Evolutionary conservation across 2,888 invertebrate genomes (phyloP), one percentile per base, ranked within the genome.

Genomic region (Orthosia incerta): DNA sequence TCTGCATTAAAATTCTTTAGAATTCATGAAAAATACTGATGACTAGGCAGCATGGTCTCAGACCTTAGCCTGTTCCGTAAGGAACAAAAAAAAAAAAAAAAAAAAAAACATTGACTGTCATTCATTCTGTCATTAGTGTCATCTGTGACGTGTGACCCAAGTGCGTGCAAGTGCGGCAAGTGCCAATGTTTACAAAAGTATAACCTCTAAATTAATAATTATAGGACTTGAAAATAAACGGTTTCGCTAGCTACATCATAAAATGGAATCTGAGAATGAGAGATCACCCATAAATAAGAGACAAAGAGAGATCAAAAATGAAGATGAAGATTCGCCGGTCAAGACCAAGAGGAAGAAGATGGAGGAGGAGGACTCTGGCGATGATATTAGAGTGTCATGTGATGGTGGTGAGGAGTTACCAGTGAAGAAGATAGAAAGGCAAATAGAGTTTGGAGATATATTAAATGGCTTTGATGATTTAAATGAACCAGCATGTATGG

Each of bases 401-500:
- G 23, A 18, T 79, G 46, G 51, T 51, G 23, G 20, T 65, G 55
- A 53, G 13, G 15, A n/a, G 13, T 23, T 51, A 60, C 46, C 53
- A 48, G 57, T 50, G 4, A 51, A 2, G 18, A 39, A 39, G 12
- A 48, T 20, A 45, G 55, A 79, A 59, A 79, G 26, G 9, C 53
- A 18, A 5, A 81, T 66, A 68, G 63, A 61, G 46, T 18, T 80
- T 18, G 45, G 4, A 39, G 56, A 80, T 39, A 64, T 75, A 79
- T 84, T 74, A 78, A 86, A 75, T 2, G 71, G 71, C 13, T 80
- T 91, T 23, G 82, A 91, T 18, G 92, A 93, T 86, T 72, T 91
- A 50, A 85, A 88, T 50, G 94, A 95, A 56, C 93, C 94, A 18
- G 85, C 90, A 18, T 90, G 90, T 77, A 91, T 93, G 86, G 93